A percentile compares a stretch with the other conserved stretches of the same genome.
Evolutionary conservation across 2,888 invertebrate genomes (phyloP).

Genomic region (Agrilus mali): DNA sequence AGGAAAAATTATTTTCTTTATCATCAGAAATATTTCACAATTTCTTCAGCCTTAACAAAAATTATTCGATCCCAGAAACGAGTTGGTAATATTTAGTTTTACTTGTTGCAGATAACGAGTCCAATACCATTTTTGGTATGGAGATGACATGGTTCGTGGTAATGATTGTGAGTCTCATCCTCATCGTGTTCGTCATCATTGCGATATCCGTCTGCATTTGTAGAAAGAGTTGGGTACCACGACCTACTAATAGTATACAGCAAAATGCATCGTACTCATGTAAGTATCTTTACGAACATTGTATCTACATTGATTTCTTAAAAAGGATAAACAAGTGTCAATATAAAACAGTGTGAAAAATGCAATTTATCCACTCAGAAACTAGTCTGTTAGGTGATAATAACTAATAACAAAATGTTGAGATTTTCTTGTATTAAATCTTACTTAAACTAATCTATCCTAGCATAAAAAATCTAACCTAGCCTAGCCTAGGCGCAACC

Average conservation of each 20-base stretch:
- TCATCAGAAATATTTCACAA: too few species aligned
- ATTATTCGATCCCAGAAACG: neutral
- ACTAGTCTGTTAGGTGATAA: too few species aligned
- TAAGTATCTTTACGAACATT: constrained; percentile 20
- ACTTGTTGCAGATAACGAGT: constrained; percentile 41
- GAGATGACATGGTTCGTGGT: constrained; percentile 67
- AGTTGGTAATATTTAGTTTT: neutral
- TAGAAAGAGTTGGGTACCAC: constrained; percentile 45
- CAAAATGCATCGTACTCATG: constrained; percentile 39
- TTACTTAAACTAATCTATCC: too few species aligned
- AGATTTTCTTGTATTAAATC: too few species aligned
- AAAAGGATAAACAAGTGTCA: too few species aligned
- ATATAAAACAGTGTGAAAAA: too few species aligned
- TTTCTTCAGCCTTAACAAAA: too few species aligned
- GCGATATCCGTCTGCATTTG: constrained; percentile 66
- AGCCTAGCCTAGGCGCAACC: too few species aligned
- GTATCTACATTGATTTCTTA: neutral
- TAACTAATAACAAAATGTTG: too few species aligned
- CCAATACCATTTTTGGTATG: constrained; percentile 54
- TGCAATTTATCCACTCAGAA: too few species aligned
- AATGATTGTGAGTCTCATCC: constrained; percentile 54
- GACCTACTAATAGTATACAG: constrained; percentile 31
- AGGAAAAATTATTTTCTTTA: neutral
- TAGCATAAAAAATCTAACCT: too few species aligned
- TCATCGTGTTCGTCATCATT: constrained; percentile 56